phyloP scores from a whole-genome alignment of 2,797 vertebrate genomes.

The Austrolebias charrua region DNA sequence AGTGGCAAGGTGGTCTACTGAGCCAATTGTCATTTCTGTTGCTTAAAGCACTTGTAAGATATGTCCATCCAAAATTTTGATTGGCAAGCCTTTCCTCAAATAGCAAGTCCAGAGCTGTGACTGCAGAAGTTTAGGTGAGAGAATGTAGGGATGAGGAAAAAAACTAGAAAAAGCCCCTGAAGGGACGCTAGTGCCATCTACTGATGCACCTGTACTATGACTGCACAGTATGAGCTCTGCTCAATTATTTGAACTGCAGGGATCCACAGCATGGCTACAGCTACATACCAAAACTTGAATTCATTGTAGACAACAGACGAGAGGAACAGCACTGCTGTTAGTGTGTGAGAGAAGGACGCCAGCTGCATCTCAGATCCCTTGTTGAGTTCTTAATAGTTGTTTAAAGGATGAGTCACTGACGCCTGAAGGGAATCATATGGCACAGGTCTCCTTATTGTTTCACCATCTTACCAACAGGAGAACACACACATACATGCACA shows the following conservation, averaged over 20 bases:
- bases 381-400: conserved; percentile 57
- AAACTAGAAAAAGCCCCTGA: conserved; percentile 5
- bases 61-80: neutral
- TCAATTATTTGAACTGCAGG: conserved; percentile 21
- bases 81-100: conserved; percentile 9
- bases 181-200: conserved; percentile 58
- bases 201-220: conserved; percentile 3
- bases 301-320: conserved; percentile 18
- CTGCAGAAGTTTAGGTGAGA: neutral
- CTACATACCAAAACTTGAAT: conserved; percentile 21
- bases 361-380: conserved; percentile 42
- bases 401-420: conserved; percentile 61
- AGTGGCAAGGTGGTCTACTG: neutral
- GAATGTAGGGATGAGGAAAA: neutral
- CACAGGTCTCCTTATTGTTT: conserved; percentile 30
- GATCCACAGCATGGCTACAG: conserved; percentile 19
- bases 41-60: conserved; percentile 4
- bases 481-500: neutral
- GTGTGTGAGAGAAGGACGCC: conserved; percentile 14
- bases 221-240: neutral
- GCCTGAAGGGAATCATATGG: conserved; percentile 51
- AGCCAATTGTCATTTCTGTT: neutral
- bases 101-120: conserved; percentile 1
- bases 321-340: conserved; percentile 16
- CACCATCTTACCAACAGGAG: conserved; percentile 18